Base-by-base conservation (phyloP, 2,797 vertebrate genomes). In the Tapirus indicus region DNA sequence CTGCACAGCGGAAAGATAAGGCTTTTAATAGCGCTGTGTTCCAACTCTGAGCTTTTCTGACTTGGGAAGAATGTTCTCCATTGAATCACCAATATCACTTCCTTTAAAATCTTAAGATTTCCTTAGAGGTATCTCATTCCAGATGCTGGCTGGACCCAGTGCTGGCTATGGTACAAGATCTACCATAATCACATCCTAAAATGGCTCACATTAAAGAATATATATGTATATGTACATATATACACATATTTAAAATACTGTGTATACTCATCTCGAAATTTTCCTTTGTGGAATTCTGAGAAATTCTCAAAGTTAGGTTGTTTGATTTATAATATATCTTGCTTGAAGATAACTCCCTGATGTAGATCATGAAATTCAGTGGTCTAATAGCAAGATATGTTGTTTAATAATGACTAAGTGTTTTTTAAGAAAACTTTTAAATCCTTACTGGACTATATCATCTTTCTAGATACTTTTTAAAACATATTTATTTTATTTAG, bases 1-100 rank as follows among this genome's bases (percentile, higher is more conserved):
- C 96, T 96, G 80, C 68, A 94, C 38, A 79, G 23, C 0, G 20
- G n/a, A 96, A 97, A 95, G 87, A 83, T 79, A 95, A 90, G 64
- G 10, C 44, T 95, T 95, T 89, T 60, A 77, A 47, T 78, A 85
- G 38, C 32, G 7, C 32, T 85, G 13, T 90, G 60, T 68, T 95
- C 27, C 56, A 92, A 87, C 38, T 74, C 54, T 85, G 32, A 90
- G 79, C 77, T 95, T 72, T 95, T 94, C 68, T 94, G 95, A 92
- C 23, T 94, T 95, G 74, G 77, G 80, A 89, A 94, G 94, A 94
- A 71, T 95, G 58, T 91, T 97, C 66, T 94, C 5, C 88, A 54
- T 75, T 97, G 92, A 97, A 94, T 96, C 91, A 94, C 75, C 89
- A 96, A 27, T 95, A 95, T 94, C 25, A 78, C 56, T 96, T 96